Evolutionary conservation across 2,888 invertebrate species (phyloP), one percentile per base, ranked within the genome.

Genomic region (Agrotis exclamationis): DNA sequence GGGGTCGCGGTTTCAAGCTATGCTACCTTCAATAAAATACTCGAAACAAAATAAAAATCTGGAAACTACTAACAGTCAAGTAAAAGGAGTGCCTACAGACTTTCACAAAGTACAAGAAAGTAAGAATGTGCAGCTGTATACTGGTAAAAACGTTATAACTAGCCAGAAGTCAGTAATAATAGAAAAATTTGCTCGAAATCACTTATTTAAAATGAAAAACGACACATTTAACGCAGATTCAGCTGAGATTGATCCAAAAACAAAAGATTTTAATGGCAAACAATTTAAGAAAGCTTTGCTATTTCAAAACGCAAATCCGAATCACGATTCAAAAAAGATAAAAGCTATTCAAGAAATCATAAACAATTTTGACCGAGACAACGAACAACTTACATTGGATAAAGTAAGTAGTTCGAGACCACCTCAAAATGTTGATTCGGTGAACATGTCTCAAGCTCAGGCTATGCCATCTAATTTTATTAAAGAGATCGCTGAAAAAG

Each of bases 401-500:
- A 39, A 47, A 44, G 11, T 24, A 51, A 48, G 18, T 44, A 22
- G 11, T 14, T 45, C 45, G 24, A 58, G 50, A 63, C 18, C 20
- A 47, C 33, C 18, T 50, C n/a, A 50, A 50, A 47, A 59, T 45
- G 4, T 47, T 7, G n/a, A 24, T 51, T 67, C 47, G 0, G 24
- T 56, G 14, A 71, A 71, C 20, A 22, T 44, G 0, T 51, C 66
- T 54, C 64, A 62, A n/a, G 20, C 58, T n/a, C 56, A 71, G 44
- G 44, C 16, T 53, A 66, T 79, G 39, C 62, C 75, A 44, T 39
- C 44, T 13, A 84, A 87, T 64, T 65, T 92, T 11, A 88, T 94
- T 14, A 89, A 89, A 74, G 87, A 91, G 78, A 92, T 95, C 63
- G 93, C 92, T 50, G 90, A 93, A 69, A 91, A 85, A 67, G 89